Evolutionary conservation across 2,888 invertebrate genomes (phyloP).

Genomic region (Smittia sp.): DNA sequence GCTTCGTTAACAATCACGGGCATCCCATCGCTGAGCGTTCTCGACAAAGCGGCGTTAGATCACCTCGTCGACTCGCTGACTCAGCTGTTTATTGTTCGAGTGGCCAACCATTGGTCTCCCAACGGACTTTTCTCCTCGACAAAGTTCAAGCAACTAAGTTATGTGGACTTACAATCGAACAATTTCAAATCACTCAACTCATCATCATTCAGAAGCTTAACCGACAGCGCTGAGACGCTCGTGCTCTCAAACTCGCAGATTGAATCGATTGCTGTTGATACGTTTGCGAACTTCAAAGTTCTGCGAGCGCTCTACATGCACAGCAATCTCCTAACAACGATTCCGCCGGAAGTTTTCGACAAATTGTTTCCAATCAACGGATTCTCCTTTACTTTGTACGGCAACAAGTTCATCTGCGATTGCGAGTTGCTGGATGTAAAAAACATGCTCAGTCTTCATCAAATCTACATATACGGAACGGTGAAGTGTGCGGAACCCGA

Average conservation of each 20-base stretch:
- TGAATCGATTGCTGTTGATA: not conserved
- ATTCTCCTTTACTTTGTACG: not conserved
- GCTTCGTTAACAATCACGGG: not conserved
- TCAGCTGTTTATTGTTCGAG: not conserved
- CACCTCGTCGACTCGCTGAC: not conserved
- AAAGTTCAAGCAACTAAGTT: not conserved
- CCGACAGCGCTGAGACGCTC: not conserved
- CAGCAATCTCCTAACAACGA: not conserved
- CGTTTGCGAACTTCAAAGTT: not conserved
- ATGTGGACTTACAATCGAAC: not conserved
- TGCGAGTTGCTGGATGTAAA: not conserved
- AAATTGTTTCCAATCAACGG: not conserved
- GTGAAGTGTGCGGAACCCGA: not conserved
- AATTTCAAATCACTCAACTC: not conserved
- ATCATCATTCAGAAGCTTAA: not conserved
- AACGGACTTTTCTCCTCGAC: not conserved
- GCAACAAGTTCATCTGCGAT: slow-evolving; percentile 27
- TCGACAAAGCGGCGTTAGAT: not conserved
- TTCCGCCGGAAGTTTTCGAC: not conserved
- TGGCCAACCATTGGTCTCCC: not conserved
- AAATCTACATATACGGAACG: not conserved
- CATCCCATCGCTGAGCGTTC: not conserved
- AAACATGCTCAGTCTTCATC: not conserved
- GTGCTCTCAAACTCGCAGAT: not conserved
- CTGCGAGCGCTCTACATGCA: not conserved